phyloP scores from a whole-genome alignment of 2,888 invertebrate genomes.

The Cyrtodaria siliqua region DNA sequence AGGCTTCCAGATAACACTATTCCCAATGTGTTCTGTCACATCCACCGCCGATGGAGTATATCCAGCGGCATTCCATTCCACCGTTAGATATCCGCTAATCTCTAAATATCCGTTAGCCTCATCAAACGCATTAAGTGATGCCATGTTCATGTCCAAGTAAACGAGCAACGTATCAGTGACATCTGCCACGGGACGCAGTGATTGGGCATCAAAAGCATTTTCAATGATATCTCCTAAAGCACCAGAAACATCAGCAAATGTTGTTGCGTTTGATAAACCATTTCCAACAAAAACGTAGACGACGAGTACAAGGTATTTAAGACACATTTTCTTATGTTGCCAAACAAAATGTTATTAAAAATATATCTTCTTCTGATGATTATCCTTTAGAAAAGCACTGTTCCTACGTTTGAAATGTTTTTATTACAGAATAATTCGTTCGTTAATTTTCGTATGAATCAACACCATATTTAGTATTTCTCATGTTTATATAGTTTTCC shows the following conservation, averaged over 20 bases:
- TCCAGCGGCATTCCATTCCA: slow-evolving; percentile 39
- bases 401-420: too few relatives aligned
- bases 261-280: background rate
- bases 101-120: slow-evolving; percentile 55
- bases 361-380: too few relatives aligned
- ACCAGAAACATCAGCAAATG: background rate
- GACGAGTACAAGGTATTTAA: too few relatives aligned
- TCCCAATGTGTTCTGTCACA: slow-evolving; percentile 20
- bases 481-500: too few relatives aligned
- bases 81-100: slow-evolving; percentile 48
- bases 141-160: slow-evolving; percentile 41
- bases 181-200: slow-evolving; percentile 33
- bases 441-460: too few relatives aligned
- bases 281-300: too few relatives aligned
- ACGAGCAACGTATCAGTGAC: slow-evolving; percentile 19
- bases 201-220: background rate
- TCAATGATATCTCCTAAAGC: background rate
- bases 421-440: too few relatives aligned
- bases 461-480: too few relatives aligned
- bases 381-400: too few relatives aligned
- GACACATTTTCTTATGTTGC: too few relatives aligned
- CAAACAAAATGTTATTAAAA: too few relatives aligned
- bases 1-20: slow-evolving; percentile 48
- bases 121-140: slow-evolving; percentile 52
- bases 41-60: background rate